These are phyloP conservation scores for Microchirus variegatus DNA, from an alignment of 2,797 vertebrate genomes.

Conservation along the genomic window DNA sequence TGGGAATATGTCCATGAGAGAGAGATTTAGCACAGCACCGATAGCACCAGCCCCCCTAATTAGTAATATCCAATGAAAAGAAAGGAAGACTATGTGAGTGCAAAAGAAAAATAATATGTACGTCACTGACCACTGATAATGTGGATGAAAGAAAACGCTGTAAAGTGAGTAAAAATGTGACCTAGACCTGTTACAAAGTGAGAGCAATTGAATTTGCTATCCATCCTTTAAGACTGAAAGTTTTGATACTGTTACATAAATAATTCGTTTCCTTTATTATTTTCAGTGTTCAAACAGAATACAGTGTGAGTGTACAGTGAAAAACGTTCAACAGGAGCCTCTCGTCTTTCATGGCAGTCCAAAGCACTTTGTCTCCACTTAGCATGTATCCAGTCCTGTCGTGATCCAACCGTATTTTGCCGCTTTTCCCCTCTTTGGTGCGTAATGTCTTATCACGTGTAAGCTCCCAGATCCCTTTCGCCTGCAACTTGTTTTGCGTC, in stretches of 20 bases:
- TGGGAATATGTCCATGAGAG: slow-evolving; percentile 18
- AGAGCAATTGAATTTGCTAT: slow-evolving; percentile 84
- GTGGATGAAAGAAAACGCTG: slow-evolving; percentile 16
- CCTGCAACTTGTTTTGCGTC: not conserved
- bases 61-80: slow-evolving; percentile 46
- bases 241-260: slow-evolving; percentile 85
- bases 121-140: slow-evolving; percentile 33
- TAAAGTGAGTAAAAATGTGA: slow-evolving; percentile 38
- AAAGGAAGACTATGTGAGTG: slow-evolving; percentile 53
- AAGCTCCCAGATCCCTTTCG: too few relatives aligned
- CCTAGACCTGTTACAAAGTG: slow-evolving; percentile 45
- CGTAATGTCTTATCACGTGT: not conserved
- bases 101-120: slow-evolving; percentile 53
- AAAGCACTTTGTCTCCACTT: slow-evolving; percentile 53
- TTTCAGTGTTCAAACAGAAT: slow-evolving; percentile 88
- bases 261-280: slow-evolving; percentile 74
- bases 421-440: slow-evolving; percentile 17
- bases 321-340: slow-evolving; percentile 58
- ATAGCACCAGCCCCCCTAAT: slow-evolving; percentile 42
- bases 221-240: slow-evolving; percentile 60
- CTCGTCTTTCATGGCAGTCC: slow-evolving; percentile 28
- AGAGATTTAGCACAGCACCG: slow-evolving; percentile 41
- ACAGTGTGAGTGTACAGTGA: slow-evolving; percentile 90
- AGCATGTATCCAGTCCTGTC: slow-evolving; percentile 15
- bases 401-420: slow-evolving; percentile 25